A percentile compares a stretch with the other conserved stretches of the same genome.
Evolutionary conservation across 2,113 vertebrate genomes (phyloP).

Genomic region (Eublepharis macularius): DNA sequence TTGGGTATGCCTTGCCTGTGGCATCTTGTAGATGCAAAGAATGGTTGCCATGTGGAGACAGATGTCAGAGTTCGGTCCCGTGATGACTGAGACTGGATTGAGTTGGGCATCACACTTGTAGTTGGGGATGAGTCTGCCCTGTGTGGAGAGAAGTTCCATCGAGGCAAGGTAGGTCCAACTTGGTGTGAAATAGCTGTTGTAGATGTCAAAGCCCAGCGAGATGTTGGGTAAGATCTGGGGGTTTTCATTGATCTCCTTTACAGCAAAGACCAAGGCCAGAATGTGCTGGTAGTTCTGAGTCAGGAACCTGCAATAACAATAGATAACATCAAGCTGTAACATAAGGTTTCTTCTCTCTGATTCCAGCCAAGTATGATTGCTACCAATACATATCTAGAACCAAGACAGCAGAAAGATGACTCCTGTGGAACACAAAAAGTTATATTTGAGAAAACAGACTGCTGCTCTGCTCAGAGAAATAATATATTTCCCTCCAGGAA

Average conservation of each 20-base stretch:
- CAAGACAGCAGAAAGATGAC: no score
- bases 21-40: neutral
- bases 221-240: neutral
- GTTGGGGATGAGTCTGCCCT: neutral
- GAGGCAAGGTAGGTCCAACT: neutral
- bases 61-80: neutral
- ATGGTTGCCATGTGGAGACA: neutral
- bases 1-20: neutral
- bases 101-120: neutral
- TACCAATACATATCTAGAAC: no score
- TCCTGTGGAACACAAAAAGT: no score
- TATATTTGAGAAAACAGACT: no score
- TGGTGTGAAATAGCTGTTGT: neutral
- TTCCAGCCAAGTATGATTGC: no score
- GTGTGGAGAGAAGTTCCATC: neutral
- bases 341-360: no score
- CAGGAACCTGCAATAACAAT: neutral
- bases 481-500: no score
- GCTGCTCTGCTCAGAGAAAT: no score
- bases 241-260: constrained; percentile 9
- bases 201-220: constrained; percentile 17
- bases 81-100: neutral
- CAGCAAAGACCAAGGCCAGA: constrained; percentile 1
- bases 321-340: no score
- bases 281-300: constrained; percentile 13